Conservation (phyloP, 2,888 invertebrate genomes). For the Baronia brevicornis region DNA sequence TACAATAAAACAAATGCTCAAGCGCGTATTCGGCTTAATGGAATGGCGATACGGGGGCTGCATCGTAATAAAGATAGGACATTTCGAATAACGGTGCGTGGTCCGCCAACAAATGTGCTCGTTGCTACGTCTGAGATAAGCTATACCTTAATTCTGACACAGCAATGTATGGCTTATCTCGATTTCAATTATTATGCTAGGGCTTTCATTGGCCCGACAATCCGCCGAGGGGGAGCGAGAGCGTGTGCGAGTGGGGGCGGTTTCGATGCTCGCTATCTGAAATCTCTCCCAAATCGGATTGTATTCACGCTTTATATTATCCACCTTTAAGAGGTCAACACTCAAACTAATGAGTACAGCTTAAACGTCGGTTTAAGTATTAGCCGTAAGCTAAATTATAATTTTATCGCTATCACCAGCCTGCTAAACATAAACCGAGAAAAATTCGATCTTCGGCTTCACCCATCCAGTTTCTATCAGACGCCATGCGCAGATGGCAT, state of each 20-base stretch:
- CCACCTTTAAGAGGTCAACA: slow-evolving; percentile 31
- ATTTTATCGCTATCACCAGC: too few species aligned
- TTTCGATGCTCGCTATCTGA: slow-evolving; percentile 55
- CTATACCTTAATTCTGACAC: slow-evolving; percentile 59
- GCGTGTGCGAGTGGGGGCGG: slow-evolving; percentile 51
- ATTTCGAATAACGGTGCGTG: slow-evolving; percentile 53
- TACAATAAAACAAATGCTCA: slow-evolving; percentile 23
- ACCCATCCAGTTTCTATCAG: too few species aligned
- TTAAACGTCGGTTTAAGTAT: too few species aligned
- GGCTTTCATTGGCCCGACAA: slow-evolving; percentile 61
- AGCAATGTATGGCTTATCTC: slow-evolving; percentile 70
- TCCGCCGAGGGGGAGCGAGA: slow-evolving; percentile 35
- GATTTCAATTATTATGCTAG: slow-evolving; percentile 72
- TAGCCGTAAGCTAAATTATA: too few species aligned
- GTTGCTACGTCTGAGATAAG: slow-evolving; percentile 60
- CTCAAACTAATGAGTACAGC: slow-evolving; percentile 1
- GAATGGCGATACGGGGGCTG: slow-evolving; percentile 40
- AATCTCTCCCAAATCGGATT: slow-evolving; percentile 62
- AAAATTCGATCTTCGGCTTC: too few species aligned
- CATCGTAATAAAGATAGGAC: slow-evolving; percentile 54
- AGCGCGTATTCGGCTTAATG: slow-evolving; percentile 37
- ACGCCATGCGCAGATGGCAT: too few species aligned
- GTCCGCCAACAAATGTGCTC: slow-evolving; percentile 57
- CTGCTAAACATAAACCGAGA: too few species aligned
- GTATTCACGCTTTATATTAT: slow-evolving; percentile 46